These are phyloP conservation scores for Drosophila silvestris DNA, from an alignment of 2,888 invertebrate genomes.

Conservation along the genomic window DNA sequence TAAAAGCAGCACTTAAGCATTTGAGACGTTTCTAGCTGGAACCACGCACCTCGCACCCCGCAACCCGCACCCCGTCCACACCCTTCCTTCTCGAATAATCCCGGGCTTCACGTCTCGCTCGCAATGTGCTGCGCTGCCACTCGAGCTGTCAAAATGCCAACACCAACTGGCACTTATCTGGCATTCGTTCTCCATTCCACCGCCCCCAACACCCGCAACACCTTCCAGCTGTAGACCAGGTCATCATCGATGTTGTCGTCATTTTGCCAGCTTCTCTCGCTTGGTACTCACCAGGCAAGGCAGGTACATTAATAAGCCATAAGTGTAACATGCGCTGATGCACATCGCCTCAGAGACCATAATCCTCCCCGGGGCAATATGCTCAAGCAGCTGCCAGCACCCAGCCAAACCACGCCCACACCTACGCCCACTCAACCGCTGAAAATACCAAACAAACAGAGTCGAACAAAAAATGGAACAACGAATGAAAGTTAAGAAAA, in stretches of 20 bases:
- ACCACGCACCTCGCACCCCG: too few species aligned
- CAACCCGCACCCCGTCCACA: not conserved
- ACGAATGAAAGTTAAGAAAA: conserved; percentile 3
- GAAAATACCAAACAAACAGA: conserved; percentile 25
- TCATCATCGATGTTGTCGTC: conserved; percentile 32
- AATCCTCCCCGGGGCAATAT: conserved; percentile 12
- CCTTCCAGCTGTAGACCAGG: not conserved
- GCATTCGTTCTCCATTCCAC: conserved; percentile 2
- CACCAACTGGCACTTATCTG: conserved; percentile 59
- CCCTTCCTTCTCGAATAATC: not conserved
- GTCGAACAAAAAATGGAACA: conserved; percentile 18
- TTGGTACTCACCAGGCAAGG: not conserved
- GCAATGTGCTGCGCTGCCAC: conserved; percentile 23
- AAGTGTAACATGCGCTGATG: conserved; percentile 47
- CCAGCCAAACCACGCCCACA: not conserved
- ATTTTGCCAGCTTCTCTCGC: conserved; percentile 32
- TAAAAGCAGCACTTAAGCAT: conserved; percentile 11
- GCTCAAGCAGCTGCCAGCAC: conserved; percentile 2
- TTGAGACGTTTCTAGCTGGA: conserved; percentile 1
- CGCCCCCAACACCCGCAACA: not conserved
- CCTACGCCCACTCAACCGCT: conserved; percentile 8
- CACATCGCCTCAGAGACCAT: conserved; percentile 15
- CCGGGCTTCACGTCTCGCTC: not conserved
- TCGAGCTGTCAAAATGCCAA: conserved; percentile 65
- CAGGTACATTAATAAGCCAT: conserved; percentile 65